Percentiles rank a stretch among this genome's conserved stretches.
Evolutionary conservation across 2,888 invertebrate species (phyloP).

Genomic region (Ichneumoninae sp.): DNA sequence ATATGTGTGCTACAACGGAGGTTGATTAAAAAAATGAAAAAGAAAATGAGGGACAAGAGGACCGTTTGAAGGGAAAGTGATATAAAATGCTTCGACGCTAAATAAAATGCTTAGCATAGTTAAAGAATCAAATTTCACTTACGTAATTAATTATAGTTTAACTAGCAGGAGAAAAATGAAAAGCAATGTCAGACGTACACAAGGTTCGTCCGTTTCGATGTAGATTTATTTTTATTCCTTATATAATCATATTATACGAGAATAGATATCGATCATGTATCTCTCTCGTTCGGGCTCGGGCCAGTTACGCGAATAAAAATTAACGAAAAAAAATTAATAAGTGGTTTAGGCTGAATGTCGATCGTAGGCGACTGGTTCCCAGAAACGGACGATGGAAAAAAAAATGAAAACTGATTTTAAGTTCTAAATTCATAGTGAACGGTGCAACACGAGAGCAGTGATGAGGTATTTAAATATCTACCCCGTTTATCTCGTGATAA

Average conservation of each 20-base stretch:
- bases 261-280: conserved; percentile 1
- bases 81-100: conserved; percentile 62
- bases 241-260: background rate
- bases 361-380: background rate
- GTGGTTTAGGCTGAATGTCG: conserved; percentile 2
- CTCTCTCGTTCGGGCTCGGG: conserved; percentile 12
- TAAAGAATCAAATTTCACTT: conserved; percentile 49
- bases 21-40: background rate
- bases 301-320: background rate
- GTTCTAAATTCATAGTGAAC: conserved; percentile 10
- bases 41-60: background rate
- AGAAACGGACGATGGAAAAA: background rate
- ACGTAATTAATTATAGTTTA: conserved; percentile 31
- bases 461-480: conserved; percentile 21
- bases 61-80: conserved; percentile 31
- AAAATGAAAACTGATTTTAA: background rate
- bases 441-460: conserved; percentile 2
- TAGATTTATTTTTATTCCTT: conserved; percentile 29
- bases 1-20: conserved; percentile 3
- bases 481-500: conserved; percentile 61
- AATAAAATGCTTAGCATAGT: conserved; percentile 62
- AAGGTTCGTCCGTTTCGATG: conserved; percentile 38
- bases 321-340: background rate
- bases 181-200: conserved; percentile 16
- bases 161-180: background rate